Conservation (phyloP, 2,888 invertebrate genomes). For the Melipona beecheii region DNA sequence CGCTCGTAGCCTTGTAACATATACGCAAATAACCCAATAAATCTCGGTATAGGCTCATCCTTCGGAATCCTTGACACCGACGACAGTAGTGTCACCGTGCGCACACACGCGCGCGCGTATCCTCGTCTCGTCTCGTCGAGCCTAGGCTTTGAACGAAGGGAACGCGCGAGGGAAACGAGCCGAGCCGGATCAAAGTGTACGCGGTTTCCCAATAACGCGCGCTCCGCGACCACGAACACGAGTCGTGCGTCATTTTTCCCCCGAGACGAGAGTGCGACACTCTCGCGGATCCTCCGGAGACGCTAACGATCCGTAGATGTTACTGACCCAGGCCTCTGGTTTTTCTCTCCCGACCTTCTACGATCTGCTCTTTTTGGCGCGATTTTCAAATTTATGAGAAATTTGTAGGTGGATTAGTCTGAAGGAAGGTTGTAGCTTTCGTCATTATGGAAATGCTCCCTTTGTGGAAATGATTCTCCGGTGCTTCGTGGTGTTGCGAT, state of each 20-base stretch:
- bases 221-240: constrained; percentile 26
- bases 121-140: constrained; percentile 11
- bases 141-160: constrained; percentile 18
- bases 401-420: too few relatives aligned
- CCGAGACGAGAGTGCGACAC: constrained; percentile 8
- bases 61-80: constrained; percentile 77
- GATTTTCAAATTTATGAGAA: too few relatives aligned
- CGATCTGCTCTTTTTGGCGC: neutral
- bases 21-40: constrained; percentile 82
- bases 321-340: constrained; percentile 50
- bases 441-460: too few relatives aligned
- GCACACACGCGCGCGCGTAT: constrained; percentile 29
- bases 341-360: neutral
- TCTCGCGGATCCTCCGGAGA: constrained; percentile 29
- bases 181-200: constrained; percentile 63
- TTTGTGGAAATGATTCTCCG: too few relatives aligned
- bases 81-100: constrained; percentile 69
- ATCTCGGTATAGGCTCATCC: constrained; percentile 79
- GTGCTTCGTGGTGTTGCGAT: too few relatives aligned
- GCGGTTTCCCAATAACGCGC: constrained; percentile 66
- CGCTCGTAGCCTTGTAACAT: constrained; percentile 80
- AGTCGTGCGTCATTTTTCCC: constrained; percentile 32
- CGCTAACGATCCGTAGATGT: constrained; percentile 64
- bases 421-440: too few relatives aligned
- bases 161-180: constrained; percentile 39